Base-by-base conservation (phyloP, 2,113 vertebrate species). In the Illadopsis cleaveri region DNA sequence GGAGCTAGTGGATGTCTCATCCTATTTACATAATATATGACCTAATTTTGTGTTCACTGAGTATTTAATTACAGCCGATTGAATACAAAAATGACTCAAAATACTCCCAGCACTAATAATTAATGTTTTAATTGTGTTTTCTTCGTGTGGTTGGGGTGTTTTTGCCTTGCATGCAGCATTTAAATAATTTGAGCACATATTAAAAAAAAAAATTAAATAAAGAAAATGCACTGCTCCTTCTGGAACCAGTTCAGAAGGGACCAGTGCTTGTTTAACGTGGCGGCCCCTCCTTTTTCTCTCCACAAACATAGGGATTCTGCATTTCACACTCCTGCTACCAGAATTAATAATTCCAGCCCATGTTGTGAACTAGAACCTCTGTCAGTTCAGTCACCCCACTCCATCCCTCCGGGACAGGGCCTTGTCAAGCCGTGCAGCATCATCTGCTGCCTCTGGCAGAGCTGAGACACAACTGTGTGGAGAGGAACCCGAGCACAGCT, bases 11-110 rank as follows among this genome's bases (percentile, higher is more conserved):
- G 93, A 96, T 96, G 85, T 96, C 96, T 96, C 94, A 93, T 97
- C 94, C 94, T 96, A 96, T 96, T 97, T 97, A 95, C 94, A 96
- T 97, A 96, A 97, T 95, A 93, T 87, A 94, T 92, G 95, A 95
- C 96, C 97, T 91, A 96, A 97, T 97, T 97, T 94, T 90, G 87
- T 95, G 93, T 92, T 96, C 95, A 95, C 83, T 40, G 89, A 95
- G 88, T 95, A 91, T 96, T 96, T 97, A 97, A 97, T 97, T 96
- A 97, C 88, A 96, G 95, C 53, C 27, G 31, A 95, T 70, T 96
- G 89, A 94, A 94, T 93, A 83, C 58, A 94, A 95, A 97, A 97
- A 94, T 94, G 56, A 89, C 88, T 96, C 94, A 92, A 97, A 97
- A 96, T 89, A 92, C 71, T 95, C 96, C 69, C 84, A 82, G 93